Conservation (phyloP, 2,888 invertebrate genomes). For the Terebella lapidaria region DNA sequence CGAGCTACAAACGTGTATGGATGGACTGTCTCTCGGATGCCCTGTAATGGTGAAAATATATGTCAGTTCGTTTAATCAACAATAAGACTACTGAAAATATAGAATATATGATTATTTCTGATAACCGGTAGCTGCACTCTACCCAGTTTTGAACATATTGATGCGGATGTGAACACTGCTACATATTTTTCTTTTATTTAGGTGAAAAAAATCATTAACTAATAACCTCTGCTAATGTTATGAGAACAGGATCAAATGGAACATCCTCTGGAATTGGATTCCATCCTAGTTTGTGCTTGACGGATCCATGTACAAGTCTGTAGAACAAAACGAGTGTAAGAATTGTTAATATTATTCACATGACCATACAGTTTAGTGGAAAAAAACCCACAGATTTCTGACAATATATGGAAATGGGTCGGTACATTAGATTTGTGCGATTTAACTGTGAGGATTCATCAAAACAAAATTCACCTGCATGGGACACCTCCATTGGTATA, state of each 20-base stretch:
- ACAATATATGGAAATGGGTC: too few relatives aligned
- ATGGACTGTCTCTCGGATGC: slow-evolving; percentile 47
- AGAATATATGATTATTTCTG: neutral
- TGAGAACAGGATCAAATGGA: slow-evolving; percentile 47
- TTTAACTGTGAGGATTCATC: too few relatives aligned
- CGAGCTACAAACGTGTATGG: slow-evolving; percentile 50
- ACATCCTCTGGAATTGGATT: slow-evolving; percentile 42
- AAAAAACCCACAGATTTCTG: too few relatives aligned
- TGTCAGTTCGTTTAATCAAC: neutral
- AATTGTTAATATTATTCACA: too few relatives aligned
- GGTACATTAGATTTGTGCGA: too few relatives aligned
- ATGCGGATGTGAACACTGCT: neutral
- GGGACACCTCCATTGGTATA: neutral
- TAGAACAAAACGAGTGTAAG: slow-evolving; percentile 1
- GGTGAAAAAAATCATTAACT: neutral
- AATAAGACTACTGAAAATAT: too few relatives aligned
- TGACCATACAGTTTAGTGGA: too few relatives aligned
- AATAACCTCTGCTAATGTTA: slow-evolving; percentile 47
- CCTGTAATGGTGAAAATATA: slow-evolving; percentile 30
- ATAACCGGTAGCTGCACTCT: neutral
- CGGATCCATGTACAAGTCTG: slow-evolving; percentile 50
- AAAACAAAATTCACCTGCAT: neutral
- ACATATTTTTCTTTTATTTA: neutral
- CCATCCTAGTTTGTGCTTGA: slow-evolving; percentile 50
- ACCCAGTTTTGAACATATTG: neutral